Conservation (phyloP, 2,797 vertebrate species). For the Psittacula echo region DNA sequence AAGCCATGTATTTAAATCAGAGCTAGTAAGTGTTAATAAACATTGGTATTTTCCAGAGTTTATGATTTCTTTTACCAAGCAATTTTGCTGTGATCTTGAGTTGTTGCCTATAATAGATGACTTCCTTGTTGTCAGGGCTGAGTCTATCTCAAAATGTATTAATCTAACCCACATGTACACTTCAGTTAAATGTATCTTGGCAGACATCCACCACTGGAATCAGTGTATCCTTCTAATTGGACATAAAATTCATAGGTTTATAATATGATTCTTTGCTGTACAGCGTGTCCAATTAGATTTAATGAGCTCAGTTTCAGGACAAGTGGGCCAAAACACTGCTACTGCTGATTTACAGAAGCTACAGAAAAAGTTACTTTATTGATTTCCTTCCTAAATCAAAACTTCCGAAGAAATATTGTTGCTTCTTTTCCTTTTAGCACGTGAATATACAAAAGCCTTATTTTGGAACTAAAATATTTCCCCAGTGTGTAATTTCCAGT, state of each 20-base stretch:
- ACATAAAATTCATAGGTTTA: constrained; percentile 25
- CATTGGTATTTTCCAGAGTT: neutral
- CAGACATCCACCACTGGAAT: constrained; percentile 45
- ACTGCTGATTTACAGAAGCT: constrained; percentile 13
- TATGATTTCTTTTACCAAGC: constrained; percentile 53
- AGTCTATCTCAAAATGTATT: constrained; percentile 47
- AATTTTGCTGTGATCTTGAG: constrained; percentile 53
- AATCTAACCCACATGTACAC: neutral
- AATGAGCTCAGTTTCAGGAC: constrained; percentile 31
- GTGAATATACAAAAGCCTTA: neutral
- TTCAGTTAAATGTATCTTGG: constrained; percentile 58
- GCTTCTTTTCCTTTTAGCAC: neutral
- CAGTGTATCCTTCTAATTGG: constrained; percentile 45
- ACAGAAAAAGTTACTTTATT: neutral
- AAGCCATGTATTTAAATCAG: constrained; percentile 36
- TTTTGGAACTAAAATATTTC: neutral
- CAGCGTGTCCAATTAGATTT: constrained; percentile 11
- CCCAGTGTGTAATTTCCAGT: neutral
- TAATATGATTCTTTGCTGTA: constrained; percentile 22
- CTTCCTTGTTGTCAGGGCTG: constrained; percentile 46
- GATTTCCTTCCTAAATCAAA: constrained; percentile 19
- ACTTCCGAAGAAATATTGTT: neutral
- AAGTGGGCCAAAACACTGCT: neutral
- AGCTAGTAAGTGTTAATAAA: constrained; percentile 36
- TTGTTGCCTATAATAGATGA: constrained; percentile 58